Conservation (phyloP, 2,797 vertebrate genomes). For the Helostoma temminkii region DNA sequence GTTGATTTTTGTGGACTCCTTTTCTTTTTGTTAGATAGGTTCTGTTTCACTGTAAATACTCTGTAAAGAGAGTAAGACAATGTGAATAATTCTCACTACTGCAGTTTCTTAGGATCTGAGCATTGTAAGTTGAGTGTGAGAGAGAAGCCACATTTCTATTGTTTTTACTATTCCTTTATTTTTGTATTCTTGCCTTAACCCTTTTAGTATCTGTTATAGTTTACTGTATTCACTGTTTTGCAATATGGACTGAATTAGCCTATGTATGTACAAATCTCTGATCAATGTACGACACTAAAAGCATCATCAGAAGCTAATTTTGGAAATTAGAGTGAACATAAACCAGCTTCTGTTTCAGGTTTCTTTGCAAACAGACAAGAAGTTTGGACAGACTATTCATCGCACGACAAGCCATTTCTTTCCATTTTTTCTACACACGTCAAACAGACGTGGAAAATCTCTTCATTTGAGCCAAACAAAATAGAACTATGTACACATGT, state of each 20-base stretch:
- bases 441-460: conserved; percentile 52
- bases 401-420: conserved; percentile 9
- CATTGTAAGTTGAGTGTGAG: conserved; percentile 53
- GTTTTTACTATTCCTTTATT: conserved; percentile 77
- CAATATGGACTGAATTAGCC: conserved; percentile 38
- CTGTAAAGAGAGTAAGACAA: conserved; percentile 77
- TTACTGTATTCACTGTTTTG: conserved; percentile 48
- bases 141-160: conserved; percentile 75
- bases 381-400: conserved; percentile 24
- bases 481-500: conserved; percentile 68
- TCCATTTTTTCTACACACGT: background rate
- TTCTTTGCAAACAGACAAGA: conserved; percentile 7
- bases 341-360: conserved; percentile 16
- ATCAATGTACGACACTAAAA: conserved; percentile 29
- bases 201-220: conserved; percentile 70
- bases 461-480: conserved; percentile 28
- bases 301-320: conserved; percentile 13
- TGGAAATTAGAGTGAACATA: conserved; percentile 5
- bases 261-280: conserved; percentile 46
- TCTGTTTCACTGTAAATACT: conserved; percentile 80
- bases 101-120: conserved; percentile 71
- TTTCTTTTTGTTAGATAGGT: conserved; percentile 58
- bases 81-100: conserved; percentile 75
- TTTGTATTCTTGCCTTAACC: conserved; percentile 83
- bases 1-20: conserved; percentile 64